Evolutionary conservation across 2,797 vertebrate genomes (phyloP), one percentile per base, ranked within the genome.

Genomic region (Lepus townsendii): DNA sequence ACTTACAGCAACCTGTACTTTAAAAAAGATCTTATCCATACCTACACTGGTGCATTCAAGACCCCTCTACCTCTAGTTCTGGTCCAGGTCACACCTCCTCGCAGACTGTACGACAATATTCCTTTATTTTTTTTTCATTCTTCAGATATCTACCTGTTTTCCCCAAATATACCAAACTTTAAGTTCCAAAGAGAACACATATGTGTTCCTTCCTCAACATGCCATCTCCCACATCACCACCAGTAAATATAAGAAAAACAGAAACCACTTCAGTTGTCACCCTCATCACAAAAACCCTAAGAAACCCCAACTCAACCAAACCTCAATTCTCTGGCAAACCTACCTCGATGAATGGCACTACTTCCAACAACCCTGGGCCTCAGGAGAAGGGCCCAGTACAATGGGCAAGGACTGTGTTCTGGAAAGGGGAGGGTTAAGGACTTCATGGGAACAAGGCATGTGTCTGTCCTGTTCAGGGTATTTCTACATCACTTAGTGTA

Each of bases 211-310:
- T 88, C 47, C 17, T 3, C 16, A 42, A 14, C 2, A 52, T 7
- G 76, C n/a, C 16, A 6, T 83, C 54, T 93, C 35, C 47, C 17
- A 50, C 42, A 12, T 24, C 13, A 26, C 17, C 19, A n/a, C 0
- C 76, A 85, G 22, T 7, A 65, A 89, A 54, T 76, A 32, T 32
- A 96, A 90, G 73, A 80, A 80, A 93, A 66, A 13, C n/a, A 94
- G 88, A 76, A 86, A 88, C 32, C 4, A 88, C 10, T 84, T 96
- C 68, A 50, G 35, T 66, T 66, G 62, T 16, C 7, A 63, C 4
- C 54, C 52, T 32, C 6, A 26, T 65, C 72, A 65, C 27, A 50
- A 83, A 93, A 50, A 52, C 5, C 12, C 35, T 42, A 85, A 7
- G 27, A 50, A 91, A 89, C 3, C 54, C 26, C 30, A 85, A n/a